Conservation (phyloP, 2,888 invertebrate species). For the Axea sp. region DNA sequence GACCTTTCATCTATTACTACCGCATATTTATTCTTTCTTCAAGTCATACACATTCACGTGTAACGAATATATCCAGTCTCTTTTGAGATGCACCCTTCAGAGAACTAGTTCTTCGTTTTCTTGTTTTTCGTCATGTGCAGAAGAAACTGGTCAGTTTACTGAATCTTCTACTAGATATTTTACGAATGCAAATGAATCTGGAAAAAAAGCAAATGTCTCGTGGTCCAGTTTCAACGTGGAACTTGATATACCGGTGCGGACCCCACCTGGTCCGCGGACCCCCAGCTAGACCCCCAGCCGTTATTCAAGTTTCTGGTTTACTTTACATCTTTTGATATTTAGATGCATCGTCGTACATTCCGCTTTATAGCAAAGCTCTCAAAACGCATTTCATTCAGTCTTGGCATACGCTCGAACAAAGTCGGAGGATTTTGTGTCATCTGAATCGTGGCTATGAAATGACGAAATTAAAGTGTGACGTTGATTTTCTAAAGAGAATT, state of each 20-base stretch:
- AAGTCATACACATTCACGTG: constrained; percentile 15
- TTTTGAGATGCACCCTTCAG: constrained; percentile 21
- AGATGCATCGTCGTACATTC: constrained; percentile 63
- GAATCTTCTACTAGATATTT: constrained; percentile 66
- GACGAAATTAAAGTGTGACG: constrained; percentile 25
- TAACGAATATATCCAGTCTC: constrained; percentile 8
- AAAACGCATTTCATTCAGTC: constrained; percentile 45
- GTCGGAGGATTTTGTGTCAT: constrained; percentile 31
- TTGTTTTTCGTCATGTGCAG: constrained; percentile 29
- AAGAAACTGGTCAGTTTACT: constrained; percentile 63
- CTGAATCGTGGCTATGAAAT: constrained; percentile 22
- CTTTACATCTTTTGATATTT: constrained; percentile 72
- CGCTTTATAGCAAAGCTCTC: constrained; percentile 21
- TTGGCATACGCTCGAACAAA: constrained; percentile 33
- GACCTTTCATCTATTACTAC: constrained; percentile 15
- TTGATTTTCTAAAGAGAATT: constrained; percentile 40
- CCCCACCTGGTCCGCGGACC: constrained; percentile 76
- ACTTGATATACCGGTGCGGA: constrained; percentile 75
- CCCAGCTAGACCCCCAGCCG: constrained; percentile 75
- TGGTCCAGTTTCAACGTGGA: constrained; percentile 72
- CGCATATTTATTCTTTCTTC: constrained; percentile 9
- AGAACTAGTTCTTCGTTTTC: constrained; percentile 61
- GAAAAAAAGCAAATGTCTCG: constrained; percentile 60
- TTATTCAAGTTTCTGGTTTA: constrained; percentile 72
- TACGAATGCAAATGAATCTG: constrained; percentile 53